These are phyloP conservation scores for Ophioderma brevispina DNA, from an alignment of 35 echinoderm and acorn worm species.

Conservation along the genomic window DNA sequence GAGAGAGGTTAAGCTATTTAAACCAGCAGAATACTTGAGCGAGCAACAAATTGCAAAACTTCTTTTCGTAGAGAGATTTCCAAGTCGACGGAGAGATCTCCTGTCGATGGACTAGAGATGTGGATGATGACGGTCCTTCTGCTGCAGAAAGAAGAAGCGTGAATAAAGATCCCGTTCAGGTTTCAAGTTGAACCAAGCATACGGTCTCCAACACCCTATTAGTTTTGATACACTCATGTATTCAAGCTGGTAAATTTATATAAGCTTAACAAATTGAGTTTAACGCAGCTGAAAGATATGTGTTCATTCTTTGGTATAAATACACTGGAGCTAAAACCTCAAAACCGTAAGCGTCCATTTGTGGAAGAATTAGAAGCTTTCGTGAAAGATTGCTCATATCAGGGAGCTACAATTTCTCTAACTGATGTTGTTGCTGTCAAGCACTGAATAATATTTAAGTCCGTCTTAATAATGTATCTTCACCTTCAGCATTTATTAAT, in stretches of 20 bases:
- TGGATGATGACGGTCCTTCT: background rate
- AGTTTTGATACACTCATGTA: background rate
- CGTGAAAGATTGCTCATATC: background rate
- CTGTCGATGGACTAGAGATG: background rate
- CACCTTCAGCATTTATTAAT: too few species aligned
- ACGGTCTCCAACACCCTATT: background rate
- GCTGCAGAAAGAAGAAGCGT: background rate
- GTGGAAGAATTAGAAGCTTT: background rate
- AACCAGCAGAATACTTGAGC: constrained; percentile 3
- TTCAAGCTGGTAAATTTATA: background rate
- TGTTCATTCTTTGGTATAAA: background rate
- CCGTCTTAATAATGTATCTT: too few species aligned
- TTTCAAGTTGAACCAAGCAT: background rate
- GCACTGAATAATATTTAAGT: too few species aligned
- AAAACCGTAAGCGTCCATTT: background rate
- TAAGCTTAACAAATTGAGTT: background rate
- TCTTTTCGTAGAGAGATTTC: background rate
- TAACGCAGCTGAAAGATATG: background rate
- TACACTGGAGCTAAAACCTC: background rate
- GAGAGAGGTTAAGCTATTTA: background rate
- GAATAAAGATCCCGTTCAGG: background rate
- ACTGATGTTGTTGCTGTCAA: too few species aligned
- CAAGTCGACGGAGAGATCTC: background rate
- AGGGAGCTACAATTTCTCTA: too few species aligned
- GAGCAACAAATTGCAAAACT: constrained; percentile 23